Conservation (phyloP, 1,140 invertebrate genomes). For the Bombus terrestris region DNA sequence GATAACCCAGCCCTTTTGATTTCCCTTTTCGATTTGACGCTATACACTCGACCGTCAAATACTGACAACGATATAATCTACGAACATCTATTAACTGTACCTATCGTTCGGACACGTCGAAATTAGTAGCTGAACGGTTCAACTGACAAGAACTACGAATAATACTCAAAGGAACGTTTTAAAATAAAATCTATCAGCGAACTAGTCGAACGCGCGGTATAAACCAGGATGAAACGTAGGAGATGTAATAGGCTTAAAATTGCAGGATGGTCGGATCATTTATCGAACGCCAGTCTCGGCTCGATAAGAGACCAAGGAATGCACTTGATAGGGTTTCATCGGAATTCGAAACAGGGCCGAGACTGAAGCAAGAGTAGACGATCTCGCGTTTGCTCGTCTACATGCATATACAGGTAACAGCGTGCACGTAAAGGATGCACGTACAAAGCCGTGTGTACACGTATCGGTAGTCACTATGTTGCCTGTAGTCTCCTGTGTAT, state of each 20-base stretch:
- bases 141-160: no score
- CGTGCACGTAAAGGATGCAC: slow-evolving; percentile 18
- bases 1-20: no score
- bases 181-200: not conserved
- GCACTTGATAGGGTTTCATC: slow-evolving; percentile 19
- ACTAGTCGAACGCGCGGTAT: not conserved
- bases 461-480: slow-evolving; percentile 57
- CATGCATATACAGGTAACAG: slow-evolving; percentile 8
- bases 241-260: not conserved
- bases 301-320: slow-evolving; percentile 25
- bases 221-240: not conserved
- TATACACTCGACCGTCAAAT: no score
- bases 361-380: slow-evolving; percentile 15
- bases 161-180: not conserved
- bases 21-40: no score
- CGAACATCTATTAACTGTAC: no score
- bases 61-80: no score
- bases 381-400: slow-evolving; percentile 2
- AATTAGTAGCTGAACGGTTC: no score
- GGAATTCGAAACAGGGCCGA: slow-evolving; percentile 19
- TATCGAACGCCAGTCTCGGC: not conserved
- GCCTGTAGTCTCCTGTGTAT: slow-evolving; percentile 47
- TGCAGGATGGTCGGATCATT: not conserved
- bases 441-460: slow-evolving; percentile 50
- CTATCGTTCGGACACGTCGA: no score